Base-by-base conservation (phyloP, 2,797 vertebrate species). In the Etheostoma nigrum region DNA sequence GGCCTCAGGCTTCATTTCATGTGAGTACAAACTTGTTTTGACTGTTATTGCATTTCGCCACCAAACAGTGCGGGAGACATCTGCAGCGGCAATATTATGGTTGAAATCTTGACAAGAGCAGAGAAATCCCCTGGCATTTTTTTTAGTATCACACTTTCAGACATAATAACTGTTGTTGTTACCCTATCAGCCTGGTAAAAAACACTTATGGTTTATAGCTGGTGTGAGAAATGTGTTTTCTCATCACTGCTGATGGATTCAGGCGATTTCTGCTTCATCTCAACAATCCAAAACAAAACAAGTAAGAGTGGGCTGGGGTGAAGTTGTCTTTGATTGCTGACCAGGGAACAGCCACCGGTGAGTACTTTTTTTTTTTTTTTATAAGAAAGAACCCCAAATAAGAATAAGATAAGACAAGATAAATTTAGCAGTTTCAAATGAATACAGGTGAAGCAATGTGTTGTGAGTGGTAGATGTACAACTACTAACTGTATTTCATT, bases 211-310 rank as follows among this genome's bases (percentile, higher is more conserved):
- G 71, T 86, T 91, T 83, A 85, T 81, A 80, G 86, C 65, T 69
- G 70, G 47, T 73, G 74, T 89, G 87, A 92, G 75, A 88, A 88
- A 91, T 89, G 80, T 76, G 81, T 84, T 89, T 86, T 84, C 85
- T 92, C 90, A 91, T 94, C 83, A 60, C 67, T 52, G 63, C 74
- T 88, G 88, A 93, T 90, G 85, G 92, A 93, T 94, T 88, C 76
- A 78, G 89, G 84, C 76, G 84, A 87, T 86, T 89, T 85, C 74
- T 79, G 75, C 79, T 82, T 81, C 79, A 85, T 77, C 86, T 77
- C 78, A 74, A 87, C 71, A 82, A 82, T 85, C 81, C 64, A 67
- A 87, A 82, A 86, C 74, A 90, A 85, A 89, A 86, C 74, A 83
- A 79, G 4, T 12, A 55, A 47, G 75, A 83, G 73, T 65, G 75